These are phyloP conservation scores for Syrphus vitripennis DNA, from an alignment of 2,888 invertebrate genomes.

Conservation along the genomic window DNA sequence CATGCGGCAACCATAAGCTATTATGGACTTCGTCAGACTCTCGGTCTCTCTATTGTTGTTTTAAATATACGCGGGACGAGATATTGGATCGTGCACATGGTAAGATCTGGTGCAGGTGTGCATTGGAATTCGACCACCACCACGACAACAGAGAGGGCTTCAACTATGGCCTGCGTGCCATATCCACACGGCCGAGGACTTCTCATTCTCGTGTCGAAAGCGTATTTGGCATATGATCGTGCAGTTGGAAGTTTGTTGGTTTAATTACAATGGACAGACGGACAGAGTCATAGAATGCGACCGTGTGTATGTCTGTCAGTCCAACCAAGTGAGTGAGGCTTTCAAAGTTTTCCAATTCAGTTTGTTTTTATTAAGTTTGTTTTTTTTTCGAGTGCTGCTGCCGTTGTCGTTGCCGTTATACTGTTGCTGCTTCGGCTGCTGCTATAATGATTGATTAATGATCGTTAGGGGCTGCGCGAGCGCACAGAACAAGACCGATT, in stretches of 20 bases:
- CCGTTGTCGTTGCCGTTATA: constrained; percentile 24
- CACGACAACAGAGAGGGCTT: constrained; percentile 41
- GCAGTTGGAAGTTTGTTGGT: constrained; percentile 70
- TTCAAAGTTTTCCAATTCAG: constrained; percentile 63
- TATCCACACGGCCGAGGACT: constrained; percentile 58
- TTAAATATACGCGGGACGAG: constrained; percentile 27
- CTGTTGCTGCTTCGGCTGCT: constrained; percentile 31
- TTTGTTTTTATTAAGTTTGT: constrained; percentile 3
- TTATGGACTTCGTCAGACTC: constrained; percentile 59
- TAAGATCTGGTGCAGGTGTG: constrained; percentile 69
- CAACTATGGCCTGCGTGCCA: constrained; percentile 68
- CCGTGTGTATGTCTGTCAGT: constrained; percentile 31
- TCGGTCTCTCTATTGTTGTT: constrained; percentile 60
- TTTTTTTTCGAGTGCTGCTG: constrained; percentile 16
- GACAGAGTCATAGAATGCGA: constrained; percentile 56
- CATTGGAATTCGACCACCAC: constrained; percentile 69
- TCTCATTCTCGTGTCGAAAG: constrained; percentile 68
- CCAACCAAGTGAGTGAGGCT: no score
- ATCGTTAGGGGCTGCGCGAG: constrained; percentile 52
- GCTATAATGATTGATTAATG: constrained; percentile 70
- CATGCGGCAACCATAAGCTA: constrained; percentile 42
- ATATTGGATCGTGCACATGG: constrained; percentile 64
- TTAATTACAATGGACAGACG: constrained; percentile 69
- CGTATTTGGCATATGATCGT: constrained; percentile 69
- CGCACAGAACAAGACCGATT: constrained; percentile 66